Evolutionary conservation across 2,888 invertebrate genomes (phyloP).

Genomic region (Epistrophe grossulariae): DNA sequence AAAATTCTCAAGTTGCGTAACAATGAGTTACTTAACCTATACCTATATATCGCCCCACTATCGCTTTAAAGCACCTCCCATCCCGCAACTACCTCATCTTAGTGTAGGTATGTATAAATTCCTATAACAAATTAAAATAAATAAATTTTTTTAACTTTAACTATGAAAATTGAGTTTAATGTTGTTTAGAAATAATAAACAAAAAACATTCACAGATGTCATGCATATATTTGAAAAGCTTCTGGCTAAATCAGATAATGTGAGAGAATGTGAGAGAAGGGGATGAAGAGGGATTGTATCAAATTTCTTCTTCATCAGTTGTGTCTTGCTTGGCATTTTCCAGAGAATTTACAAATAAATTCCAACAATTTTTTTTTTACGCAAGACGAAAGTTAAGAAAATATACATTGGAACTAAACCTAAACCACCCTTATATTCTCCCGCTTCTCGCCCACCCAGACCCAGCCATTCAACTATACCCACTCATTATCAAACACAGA

Average conservation of each 20-base stretch:
- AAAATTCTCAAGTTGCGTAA: too few relatives aligned
- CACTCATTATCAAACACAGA: not conserved
- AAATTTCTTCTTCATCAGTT: not conserved
- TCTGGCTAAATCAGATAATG: not conserved
- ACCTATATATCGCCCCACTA: too few relatives aligned
- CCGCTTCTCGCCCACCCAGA: not conserved
- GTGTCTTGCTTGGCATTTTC: not conserved
- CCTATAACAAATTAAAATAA: too few relatives aligned
- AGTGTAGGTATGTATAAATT: too few relatives aligned
- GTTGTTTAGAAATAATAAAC: not conserved
- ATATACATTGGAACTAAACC: not conserved
- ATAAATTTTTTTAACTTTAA: not conserved
- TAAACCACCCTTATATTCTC: not conserved
- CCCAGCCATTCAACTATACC: not conserved
- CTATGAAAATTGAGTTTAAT: not conserved
- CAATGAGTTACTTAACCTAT: too few relatives aligned
- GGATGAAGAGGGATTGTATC: not conserved
- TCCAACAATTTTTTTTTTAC: not conserved
- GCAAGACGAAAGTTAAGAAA: not conserved
- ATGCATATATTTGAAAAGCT: not conserved
- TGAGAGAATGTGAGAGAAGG: not conserved
- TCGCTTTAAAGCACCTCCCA: too few relatives aligned
- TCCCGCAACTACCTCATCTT: too few relatives aligned
- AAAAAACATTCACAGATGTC: not conserved
- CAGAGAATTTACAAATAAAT: too few relatives aligned